Evolutionary conservation across 2,113 vertebrate genomes (phyloP).

Genomic region (Propithecus coquereli): DNA sequence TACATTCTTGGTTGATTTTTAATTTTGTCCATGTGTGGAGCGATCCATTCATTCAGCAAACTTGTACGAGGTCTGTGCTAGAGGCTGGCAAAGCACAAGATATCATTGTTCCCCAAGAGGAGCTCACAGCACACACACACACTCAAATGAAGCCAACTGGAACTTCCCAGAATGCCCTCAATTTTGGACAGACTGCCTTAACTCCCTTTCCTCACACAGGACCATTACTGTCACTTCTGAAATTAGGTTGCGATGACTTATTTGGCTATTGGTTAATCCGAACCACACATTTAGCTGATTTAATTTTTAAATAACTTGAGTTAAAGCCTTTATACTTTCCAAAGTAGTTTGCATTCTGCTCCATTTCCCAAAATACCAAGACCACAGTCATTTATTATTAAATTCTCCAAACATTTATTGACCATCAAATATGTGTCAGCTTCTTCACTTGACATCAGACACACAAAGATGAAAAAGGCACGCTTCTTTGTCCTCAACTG

Average conservation of each 20-base stretch:
- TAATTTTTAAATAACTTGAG: constrained; percentile 57
- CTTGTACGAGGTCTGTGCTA: background rate
- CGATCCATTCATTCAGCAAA: background rate
- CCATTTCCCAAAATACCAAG: constrained; percentile 58
- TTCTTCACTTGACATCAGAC: background rate
- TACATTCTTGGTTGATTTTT: background rate
- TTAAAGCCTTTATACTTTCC: constrained; percentile 5
- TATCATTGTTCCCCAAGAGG: background rate
- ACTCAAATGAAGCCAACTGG: background rate
- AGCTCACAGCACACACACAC: background rate
- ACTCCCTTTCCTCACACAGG: background rate
- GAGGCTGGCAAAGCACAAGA: background rate
- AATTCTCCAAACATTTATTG: constrained; percentile 29
- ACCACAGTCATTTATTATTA: constrained; percentile 49
- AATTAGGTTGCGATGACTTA: background rate
- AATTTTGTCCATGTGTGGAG: background rate
- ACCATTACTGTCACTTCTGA: background rate
- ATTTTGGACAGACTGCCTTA: background rate
- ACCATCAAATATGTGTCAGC: constrained; percentile 9
- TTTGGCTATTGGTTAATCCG: background rate
- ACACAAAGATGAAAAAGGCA: constrained; percentile 12
- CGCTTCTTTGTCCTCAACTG: background rate
- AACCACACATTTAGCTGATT: constrained; percentile 8
- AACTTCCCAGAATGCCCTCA: background rate
- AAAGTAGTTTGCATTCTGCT: constrained; percentile 49